Base-by-base conservation (phyloP, 2,113 vertebrate genomes). In the Accipiter virgatus region DNA sequence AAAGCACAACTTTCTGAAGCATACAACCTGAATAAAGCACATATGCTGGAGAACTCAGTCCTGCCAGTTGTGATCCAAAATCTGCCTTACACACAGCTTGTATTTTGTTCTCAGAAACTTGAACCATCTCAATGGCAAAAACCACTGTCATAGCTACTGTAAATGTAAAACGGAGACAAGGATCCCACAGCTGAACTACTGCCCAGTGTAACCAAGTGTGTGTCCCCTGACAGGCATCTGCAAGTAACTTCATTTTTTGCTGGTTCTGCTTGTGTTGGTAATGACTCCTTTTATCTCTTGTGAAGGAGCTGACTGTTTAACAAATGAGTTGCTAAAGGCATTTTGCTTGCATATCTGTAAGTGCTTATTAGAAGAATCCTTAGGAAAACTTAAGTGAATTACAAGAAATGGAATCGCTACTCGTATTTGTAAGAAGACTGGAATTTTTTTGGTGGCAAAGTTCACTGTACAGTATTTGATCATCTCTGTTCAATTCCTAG, bases 271-370 rank as follows among this genome's bases (percentile, higher is more conserved):
- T 97, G 53, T 75, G 72, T 95, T 96, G 95, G 93, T 98, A 98
- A 98, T 98, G 97, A 97, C 84, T 96, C 77, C 77, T 98, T 91
- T 94, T 86, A 75, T 97, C 95, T 98, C 73, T 73, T 98, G 97
- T 93, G 95, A 96, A 97, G 95, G 95, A 98, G 90, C 97, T 98
- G 98, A 98, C 98, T 98, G 94, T 98, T 98, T 98, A 98, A 98
- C 95, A 98, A 98, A 98, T 98, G 98, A 98, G 97, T 98, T 97
- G 98, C 98, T 98, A 77, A 97, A 96, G 98, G 98, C 98, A 52
- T 97, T 97, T 98, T 96, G 62, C 94, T 98, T 97, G 96, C 90
- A 68, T 97, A 98, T 96, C 97, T 95, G 29, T 96, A 90, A 97
- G 93, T 83, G 96, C 85, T 96, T 98, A 96, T 97, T 96, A 95